These are phyloP conservation scores for Xanthorhoe spadicearia DNA, from an alignment of 2,888 invertebrate species.

Conservation along the genomic window DNA sequence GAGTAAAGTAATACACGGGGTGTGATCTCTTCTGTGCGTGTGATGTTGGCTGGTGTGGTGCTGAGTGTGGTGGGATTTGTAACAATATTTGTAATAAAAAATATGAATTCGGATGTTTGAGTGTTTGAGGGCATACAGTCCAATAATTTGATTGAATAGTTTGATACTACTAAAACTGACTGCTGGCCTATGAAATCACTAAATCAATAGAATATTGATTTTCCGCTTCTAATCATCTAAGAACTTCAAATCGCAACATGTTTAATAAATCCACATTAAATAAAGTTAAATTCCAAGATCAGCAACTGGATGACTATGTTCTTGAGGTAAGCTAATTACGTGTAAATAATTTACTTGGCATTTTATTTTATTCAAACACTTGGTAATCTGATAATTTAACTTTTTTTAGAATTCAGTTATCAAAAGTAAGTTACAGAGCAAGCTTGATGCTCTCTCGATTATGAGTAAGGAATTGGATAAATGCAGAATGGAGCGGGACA, in stretches of 20 bases:
- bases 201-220: slow-evolving; percentile 7
- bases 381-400: not conserved
- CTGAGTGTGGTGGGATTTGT: not conserved
- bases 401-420: slow-evolving; percentile 85
- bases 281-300: slow-evolving; percentile 79
- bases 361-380: too few relatives aligned
- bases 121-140: too few relatives aligned
- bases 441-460: slow-evolving; percentile 92
- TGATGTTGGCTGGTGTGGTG: too few relatives aligned
- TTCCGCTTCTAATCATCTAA: not conserved
- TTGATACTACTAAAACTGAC: not conserved
- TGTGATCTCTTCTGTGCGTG: too few relatives aligned
- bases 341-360: not conserved
- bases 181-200: not conserved
- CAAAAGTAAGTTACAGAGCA: slow-evolving; percentile 90
- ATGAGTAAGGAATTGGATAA: slow-evolving; percentile 91
- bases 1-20: too few relatives aligned
- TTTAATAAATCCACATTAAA: slow-evolving; percentile 36
- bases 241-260: slow-evolving; percentile 24
- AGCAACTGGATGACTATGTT: slow-evolving; percentile 77
- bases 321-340: slow-evolving; percentile 63
- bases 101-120: too few relatives aligned
- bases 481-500: slow-evolving; percentile 91
- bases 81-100: too few relatives aligned
- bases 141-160: too few relatives aligned